Base-by-base conservation (phyloP, 2,888 invertebrate species). In the Protonemura montana region DNA sequence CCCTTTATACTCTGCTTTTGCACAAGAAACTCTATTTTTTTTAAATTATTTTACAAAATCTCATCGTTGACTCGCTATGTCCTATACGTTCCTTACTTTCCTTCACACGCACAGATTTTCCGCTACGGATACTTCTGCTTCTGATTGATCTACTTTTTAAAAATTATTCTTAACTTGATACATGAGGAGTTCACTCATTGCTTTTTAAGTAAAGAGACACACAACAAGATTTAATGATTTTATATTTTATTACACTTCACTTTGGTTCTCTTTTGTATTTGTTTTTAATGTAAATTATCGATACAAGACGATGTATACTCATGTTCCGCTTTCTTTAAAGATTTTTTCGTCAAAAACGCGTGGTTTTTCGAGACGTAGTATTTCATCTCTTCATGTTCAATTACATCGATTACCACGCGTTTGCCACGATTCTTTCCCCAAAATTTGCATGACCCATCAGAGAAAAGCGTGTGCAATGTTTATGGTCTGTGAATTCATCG, bases 101-200 rank as follows among this genome's bases (percentile, higher is more conserved):
- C 59, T 59, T 59, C 59, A 78, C 28, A 78, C 27, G 28, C 27
- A 78, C n/a, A 27, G 28, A 78, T 78, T 78, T 78, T 27, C 26
- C 78, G 78, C 78, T 78, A 78, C 78, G 78, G 78, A 26, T 27
- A 26, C 13, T 78, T 78, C 28, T 28, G 78, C 10, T 28, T 78
- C 78, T 78, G 26, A 78, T 78, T 78, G 27, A 26, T 78, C 78
- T 25, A 78, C 78, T 78, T 78, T 78, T 78, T 78, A 78, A 78
- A 26, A 78, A 27, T 26, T 78, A 78, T 6, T 27, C 59, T 2
- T 7, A 59, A 10, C 59, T 59, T 21, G 13, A 21, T 35, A 35
- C 3, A 6, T 35, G 59, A 59, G 59, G 13, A 21, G 59, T 59
- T 21, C 59, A 59, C 59, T 59, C 2, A 13, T 21, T 59, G 7